Evolutionary conservation across 2,113 vertebrate genomes (phyloP).

Genomic region (Rhinolophus sinicus): DNA sequence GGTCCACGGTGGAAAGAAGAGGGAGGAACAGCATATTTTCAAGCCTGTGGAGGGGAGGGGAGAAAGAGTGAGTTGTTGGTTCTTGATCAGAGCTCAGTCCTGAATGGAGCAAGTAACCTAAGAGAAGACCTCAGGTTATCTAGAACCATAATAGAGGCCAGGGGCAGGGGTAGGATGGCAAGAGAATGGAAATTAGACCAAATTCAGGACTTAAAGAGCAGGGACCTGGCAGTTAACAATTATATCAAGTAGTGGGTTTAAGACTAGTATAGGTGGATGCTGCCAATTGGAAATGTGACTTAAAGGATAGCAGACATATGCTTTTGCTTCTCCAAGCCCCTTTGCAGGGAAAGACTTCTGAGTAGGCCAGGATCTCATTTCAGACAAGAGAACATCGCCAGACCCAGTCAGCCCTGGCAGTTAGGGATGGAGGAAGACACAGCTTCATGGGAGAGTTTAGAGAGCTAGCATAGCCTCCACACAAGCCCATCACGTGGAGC

Average conservation of each 20-base stretch:
- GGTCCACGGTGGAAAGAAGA: conserved; percentile 48
- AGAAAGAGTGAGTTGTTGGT: conserved; percentile 49
- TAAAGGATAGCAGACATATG: not conserved
- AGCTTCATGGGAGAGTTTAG: not conserved
- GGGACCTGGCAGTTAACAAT: not conserved
- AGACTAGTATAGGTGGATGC: not conserved
- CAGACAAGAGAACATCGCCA: not conserved
- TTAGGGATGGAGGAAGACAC: not conserved
- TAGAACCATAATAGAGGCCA: not conserved
- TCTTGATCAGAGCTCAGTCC: not conserved
- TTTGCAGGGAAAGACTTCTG: not conserved
- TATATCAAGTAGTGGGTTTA: not conserved
- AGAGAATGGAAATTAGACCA: conserved; percentile 2
- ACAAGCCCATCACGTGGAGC: not conserved
- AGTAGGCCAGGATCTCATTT: not conserved
- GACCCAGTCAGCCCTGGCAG: not conserved
- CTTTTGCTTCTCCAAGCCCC: not conserved
- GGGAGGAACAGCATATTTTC: conserved; percentile 58
- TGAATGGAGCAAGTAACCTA: conserved; percentile 1
- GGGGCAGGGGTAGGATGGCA: not conserved
- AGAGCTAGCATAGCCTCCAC: not conserved
- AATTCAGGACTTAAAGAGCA: conserved; percentile 23
- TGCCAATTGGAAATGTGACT: not conserved
- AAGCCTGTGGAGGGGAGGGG: conserved; percentile 74
- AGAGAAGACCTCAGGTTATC: not conserved